phyloP scores from a whole-genome alignment of 2,113 vertebrate genomes.

The Cercopithecus mona region DNA sequence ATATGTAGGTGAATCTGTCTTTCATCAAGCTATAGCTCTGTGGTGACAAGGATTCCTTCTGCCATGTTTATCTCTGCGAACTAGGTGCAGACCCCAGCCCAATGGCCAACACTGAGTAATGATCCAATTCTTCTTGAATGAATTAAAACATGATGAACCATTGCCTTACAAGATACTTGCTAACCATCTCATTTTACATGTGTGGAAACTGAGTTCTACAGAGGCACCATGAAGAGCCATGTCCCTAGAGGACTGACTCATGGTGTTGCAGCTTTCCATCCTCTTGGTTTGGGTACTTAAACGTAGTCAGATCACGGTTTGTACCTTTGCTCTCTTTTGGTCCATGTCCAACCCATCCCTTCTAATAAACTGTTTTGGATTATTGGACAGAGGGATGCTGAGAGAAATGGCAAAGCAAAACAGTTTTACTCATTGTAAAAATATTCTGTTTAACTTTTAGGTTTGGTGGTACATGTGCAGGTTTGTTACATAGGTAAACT shows the following conservation, averaged over 20 bases:
- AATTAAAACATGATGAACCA: neutral
- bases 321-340: neutral
- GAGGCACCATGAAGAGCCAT: neutral
- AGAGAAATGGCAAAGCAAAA: neutral
- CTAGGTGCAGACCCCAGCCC: neutral
- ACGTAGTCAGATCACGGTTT: neutral
- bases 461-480: too few species aligned
- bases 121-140: neutral
- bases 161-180: neutral
- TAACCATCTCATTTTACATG: neutral
- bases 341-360: neutral
- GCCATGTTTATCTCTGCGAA: neutral
- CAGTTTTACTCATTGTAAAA: neutral
- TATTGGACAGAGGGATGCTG: neutral
- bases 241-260: accelerated
- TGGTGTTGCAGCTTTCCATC: neutral
- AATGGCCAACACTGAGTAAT: neutral
- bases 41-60: neutral
- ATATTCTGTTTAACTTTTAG: neutral
- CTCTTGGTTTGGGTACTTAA: neutral
- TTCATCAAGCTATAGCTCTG: neutral
- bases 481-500: too few species aligned
- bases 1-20: neutral
- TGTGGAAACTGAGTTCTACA: neutral
- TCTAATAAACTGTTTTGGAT: neutral